Percentiles rank a stretch among this genome's conserved stretches.
phyloP scores from a whole-genome alignment of 2,888 invertebrate genomes.

The Mimumesa dahlbomi region DNA sequence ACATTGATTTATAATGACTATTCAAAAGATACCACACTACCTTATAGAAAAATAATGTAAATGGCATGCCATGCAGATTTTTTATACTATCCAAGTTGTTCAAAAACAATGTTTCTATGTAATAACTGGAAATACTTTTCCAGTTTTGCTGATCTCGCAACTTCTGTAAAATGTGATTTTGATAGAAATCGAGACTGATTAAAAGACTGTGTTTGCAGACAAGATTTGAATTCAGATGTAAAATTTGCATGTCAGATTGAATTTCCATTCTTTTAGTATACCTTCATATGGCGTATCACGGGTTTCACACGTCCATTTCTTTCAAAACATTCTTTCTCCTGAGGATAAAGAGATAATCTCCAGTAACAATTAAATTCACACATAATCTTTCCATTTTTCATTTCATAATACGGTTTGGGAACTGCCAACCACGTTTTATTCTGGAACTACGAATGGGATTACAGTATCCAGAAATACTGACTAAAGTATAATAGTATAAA shows the following conservation, averaged over 20 bases:
- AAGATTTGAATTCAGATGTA: no score
- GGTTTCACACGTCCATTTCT: conserved; percentile 71
- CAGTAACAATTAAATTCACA: no score
- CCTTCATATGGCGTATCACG: conserved; percentile 70
- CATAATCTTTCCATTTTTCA: no score
- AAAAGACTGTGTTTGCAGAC: no score
- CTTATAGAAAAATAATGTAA: conserved; percentile 54
- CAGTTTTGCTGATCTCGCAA: conserved; percentile 81
- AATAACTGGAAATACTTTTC: conserved; percentile 82
- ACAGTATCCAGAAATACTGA: no score
- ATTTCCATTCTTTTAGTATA: conserved; percentile 25
- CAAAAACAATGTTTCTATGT: conserved; percentile 82
- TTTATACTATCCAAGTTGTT: conserved; percentile 72
- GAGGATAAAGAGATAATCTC: conserved; percentile 83
- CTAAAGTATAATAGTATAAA: no score
- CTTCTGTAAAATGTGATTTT: conserved; percentile 79
- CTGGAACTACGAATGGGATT: conserved; percentile 47
- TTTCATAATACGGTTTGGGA: conserved; percentile 79
- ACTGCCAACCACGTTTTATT: conserved; percentile 81
- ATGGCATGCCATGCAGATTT: conserved; percentile 29
- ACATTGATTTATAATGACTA: not conserved
- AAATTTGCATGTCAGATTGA: not conserved
- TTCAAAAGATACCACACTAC: conserved; percentile 48
- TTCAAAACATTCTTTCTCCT: conserved; percentile 81
- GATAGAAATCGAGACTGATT: no score